Base-by-base conservation (phyloP, 2,888 invertebrate species). In the Cryptosula pallasiana region DNA sequence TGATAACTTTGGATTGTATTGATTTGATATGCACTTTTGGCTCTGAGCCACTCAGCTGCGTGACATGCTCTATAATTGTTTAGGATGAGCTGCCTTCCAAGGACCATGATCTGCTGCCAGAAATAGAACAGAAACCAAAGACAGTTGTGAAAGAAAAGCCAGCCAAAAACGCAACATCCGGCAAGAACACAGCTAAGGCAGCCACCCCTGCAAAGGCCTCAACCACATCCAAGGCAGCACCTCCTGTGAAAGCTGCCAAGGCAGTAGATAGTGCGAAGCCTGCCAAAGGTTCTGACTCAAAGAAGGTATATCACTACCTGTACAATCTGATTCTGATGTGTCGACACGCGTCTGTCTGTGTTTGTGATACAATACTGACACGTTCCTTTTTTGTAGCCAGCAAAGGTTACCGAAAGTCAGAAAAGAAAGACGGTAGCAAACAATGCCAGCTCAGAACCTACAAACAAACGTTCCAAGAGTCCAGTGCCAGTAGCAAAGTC, bases 21-120 rank as follows among this genome's bases (percentile, higher is more conserved):
- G n/a, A n/a, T n/a, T n/a, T n/a, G n/a, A n/a, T n/a, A n/a, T n/a
- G n/a, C n/a, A n/a, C n/a, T n/a, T n/a, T n/a, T n/a, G n/a, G n/a
- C n/a, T n/a, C n/a, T n/a, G n/a, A n/a, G n/a, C n/a, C n/a, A n/a
- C n/a, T n/a, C n/a, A n/a, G n/a, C n/a, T n/a, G n/a, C n/a, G n/a
- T n/a, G n/a, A n/a, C n/a, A n/a, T n/a, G n/a, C 20, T 45, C 45
- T 45, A 45, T 45, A 45, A 45, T n/a, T 25, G 20, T 63, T 9
- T n/a, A 63, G 63, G 63, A 63, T 29, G 63, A 63, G 13, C 32
- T 63, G 27, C 63, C 63, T 16, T 27, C 63, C n/a, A 13, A 20
- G 13, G 63, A 63, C 32, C 63, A 63, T 63, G 63, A 63, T 25
- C 34, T 63, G 63, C 29, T 63, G 34, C 13, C 63, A 13, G 63